Evolutionary conservation across 2,888 invertebrate genomes (phyloP).

Genomic region (Osmoderma eremita): DNA sequence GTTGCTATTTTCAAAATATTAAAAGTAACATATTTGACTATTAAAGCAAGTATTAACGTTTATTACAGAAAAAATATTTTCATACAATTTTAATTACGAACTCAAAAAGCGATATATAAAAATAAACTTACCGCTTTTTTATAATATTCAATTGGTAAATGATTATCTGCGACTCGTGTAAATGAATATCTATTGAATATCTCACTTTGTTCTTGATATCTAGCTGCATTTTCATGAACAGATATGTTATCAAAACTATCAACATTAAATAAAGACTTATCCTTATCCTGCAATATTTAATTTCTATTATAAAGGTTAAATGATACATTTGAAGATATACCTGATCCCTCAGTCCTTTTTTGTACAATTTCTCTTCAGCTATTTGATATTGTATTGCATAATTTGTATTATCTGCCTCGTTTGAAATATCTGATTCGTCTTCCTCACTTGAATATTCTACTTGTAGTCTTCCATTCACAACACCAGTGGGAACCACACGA

Average conservation of each 20-base stretch:
- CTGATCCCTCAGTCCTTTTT: conserved; percentile 39
- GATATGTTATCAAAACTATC: conserved; percentile 9
- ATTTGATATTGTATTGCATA: conserved; percentile 56
- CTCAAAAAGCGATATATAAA: neutral
- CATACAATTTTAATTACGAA: neutral
- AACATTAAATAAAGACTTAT: conserved; percentile 25
- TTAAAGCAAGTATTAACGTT: no score
- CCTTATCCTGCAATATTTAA: conserved; percentile 34
- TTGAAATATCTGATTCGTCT: conserved; percentile 42
- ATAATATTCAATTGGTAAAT: conserved; percentile 38
- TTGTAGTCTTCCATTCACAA: conserved; percentile 41
- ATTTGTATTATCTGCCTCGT: conserved; percentile 36
- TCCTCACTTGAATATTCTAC: conserved; percentile 34
- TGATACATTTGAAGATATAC: conserved; percentile 16
- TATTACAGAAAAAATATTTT: neutral
- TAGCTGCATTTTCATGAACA: neutral
- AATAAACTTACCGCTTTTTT: conserved; percentile 22
- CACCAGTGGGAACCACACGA: conserved; percentile 38
- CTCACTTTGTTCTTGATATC: conserved; percentile 17
- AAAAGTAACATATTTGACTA: no score
- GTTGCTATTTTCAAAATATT: no score
- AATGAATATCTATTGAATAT: conserved; percentile 39
- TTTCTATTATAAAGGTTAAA: neutral
- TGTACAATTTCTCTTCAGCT: conserved; percentile 54
- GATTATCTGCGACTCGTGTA: conserved; percentile 16